Base-by-base conservation (phyloP, 2,113 vertebrate genomes). In the Gavialis gangeticus region DNA sequence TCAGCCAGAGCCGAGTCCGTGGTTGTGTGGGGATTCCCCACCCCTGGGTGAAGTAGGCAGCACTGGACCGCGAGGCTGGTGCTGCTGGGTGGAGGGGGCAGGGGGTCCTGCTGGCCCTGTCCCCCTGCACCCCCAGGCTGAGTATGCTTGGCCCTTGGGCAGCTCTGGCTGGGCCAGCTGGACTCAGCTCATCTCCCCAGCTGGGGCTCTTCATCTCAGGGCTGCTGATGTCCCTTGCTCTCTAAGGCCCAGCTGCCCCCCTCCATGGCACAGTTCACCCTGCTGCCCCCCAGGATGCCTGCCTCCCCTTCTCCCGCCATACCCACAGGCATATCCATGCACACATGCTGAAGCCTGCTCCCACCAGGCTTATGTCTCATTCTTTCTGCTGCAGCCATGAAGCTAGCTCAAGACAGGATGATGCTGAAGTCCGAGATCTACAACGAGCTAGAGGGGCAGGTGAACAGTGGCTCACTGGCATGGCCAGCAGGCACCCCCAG, bases 351-450 rank as follows among this genome's bases (percentile, higher is more conserved):
- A 46, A 46, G 18, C 22, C 5, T 6, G 67, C 30, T 37, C 17
- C 67, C 10, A 9, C 46, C 46, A 46, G 46, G 46, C 46, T 46
- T 46, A 46, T 7, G 46, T 46, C 9, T 46, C 46, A 3, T 19
- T 77, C 66, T 83, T 13, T 89, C 17, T 92, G 88, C 84, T 98
- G 21, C 82, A 99, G 99, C 99, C 19, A 90, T 97, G 85, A 98
- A 99, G 77, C 96, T 99, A 83, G 98, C 98, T 13, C 96, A 99
- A 90, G 97, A 93, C 3, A 99, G 98, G 58, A 98, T 98, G 90
- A 98, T 98, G 1, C 97, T 99, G 71, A 99, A 99, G 96, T 98
- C 99, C 79, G 99, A 99, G 98, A 98, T 99, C 90, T 99, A 99
- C 0, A 98, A 98, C 77, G 99, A 98, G 0, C 95, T 99, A 58